phyloP scores from a whole-genome alignment of 2,113 vertebrate species.

The Fulica atra region DNA sequence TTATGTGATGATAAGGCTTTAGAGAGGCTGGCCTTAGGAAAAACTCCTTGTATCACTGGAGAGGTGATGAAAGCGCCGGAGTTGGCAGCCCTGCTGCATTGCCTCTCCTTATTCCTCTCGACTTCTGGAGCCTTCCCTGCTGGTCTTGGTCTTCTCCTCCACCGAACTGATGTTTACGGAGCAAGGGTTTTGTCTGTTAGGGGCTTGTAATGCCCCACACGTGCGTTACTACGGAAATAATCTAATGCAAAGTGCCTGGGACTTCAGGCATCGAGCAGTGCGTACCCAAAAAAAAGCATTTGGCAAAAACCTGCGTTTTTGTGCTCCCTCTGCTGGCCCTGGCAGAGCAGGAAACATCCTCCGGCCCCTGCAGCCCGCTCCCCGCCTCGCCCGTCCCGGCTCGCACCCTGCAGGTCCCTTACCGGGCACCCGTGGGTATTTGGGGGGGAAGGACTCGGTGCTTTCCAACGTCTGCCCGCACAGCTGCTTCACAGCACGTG shows the following conservation, averaged over 20 bases:
- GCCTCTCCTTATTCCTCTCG: background rate
- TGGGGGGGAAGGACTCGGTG: accelerated
- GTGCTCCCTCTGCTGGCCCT: constrained; percentile 38
- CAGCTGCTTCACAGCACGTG: accelerated
- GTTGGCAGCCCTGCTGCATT: background rate
- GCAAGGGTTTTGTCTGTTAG: background rate
- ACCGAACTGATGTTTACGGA: background rate
- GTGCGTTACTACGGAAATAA: background rate
- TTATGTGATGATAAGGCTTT: background rate
- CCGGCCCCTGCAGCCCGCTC: accelerated
- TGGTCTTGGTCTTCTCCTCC: background rate
- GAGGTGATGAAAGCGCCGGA: accelerated
- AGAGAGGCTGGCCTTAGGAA: background rate
- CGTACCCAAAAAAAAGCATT: background rate
- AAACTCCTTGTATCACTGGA: background rate
- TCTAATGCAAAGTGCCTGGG: background rate
- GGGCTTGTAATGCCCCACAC: background rate
- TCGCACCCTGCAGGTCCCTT: accelerated
- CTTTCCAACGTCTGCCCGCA: accelerated
- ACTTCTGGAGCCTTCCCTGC: background rate
- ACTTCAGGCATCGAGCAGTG: background rate
- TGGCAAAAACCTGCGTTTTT: background rate
- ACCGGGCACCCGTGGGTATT: accelerated
- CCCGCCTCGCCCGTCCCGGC: accelerated
- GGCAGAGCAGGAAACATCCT: background rate